phyloP scores from a whole-genome alignment of 2,888 invertebrate genomes.

The Eilema depressum region DNA sequence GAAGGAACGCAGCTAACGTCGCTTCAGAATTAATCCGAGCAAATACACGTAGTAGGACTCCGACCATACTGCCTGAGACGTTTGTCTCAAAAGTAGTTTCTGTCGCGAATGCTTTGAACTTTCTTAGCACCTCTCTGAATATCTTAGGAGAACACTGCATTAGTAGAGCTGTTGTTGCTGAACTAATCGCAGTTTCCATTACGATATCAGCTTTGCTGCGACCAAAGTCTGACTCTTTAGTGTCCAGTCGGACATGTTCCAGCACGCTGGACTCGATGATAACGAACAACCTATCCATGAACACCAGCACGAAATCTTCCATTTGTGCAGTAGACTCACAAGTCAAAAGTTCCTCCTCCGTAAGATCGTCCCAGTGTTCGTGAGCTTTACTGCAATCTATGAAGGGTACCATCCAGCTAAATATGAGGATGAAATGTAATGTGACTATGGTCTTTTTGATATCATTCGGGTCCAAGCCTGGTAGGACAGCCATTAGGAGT shows the following conservation, averaged over 20 bases:
- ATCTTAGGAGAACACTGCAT: constrained; percentile 91
- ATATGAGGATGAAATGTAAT: constrained; percentile 92
- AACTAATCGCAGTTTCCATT: constrained; percentile 90
- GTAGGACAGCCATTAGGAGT: constrained; percentile 92
- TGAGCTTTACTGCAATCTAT: constrained; percentile 94
- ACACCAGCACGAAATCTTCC: constrained; percentile 95
- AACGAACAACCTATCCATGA: constrained; percentile 92
- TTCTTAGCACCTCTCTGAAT: constrained; percentile 89
- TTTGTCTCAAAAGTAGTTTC: constrained; percentile 93
- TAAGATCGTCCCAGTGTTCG: constrained; percentile 89
- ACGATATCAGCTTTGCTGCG: constrained; percentile 91
- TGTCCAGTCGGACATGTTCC: constrained; percentile 90
- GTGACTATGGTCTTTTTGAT: constrained; percentile 91
- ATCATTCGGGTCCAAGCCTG: constrained; percentile 97
- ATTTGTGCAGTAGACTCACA: constrained; percentile 95
- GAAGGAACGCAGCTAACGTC: constrained; percentile 91
- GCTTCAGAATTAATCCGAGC: constrained; percentile 89
- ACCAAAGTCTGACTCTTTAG: constrained; percentile 85
- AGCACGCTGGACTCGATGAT: constrained; percentile 91
- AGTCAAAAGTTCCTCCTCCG: constrained; percentile 91
- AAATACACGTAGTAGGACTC: constrained; percentile 90
- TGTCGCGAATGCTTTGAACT: constrained; percentile 91
- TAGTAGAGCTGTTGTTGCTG: constrained; percentile 89
- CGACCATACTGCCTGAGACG: constrained; percentile 93
- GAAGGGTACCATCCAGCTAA: constrained; percentile 92